Base-by-base conservation (phyloP, 2,113 vertebrate species). In the Triplophysa tibetana region DNA sequence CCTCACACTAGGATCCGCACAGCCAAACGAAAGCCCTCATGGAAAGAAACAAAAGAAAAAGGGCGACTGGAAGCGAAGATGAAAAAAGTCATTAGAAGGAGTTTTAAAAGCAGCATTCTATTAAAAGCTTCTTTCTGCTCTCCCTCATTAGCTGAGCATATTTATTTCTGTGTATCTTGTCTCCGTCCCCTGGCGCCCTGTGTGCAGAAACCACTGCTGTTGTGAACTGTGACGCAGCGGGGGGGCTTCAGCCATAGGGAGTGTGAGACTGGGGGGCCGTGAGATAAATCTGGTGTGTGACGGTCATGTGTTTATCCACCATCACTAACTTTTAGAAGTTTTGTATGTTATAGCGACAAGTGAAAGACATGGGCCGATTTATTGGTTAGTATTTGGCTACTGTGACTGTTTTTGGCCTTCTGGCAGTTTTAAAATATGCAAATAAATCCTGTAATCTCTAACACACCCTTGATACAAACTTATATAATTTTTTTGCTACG, bases 151-250 rank as follows among this genome's bases (percentile, higher is more conserved):
- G 79, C 77, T 26, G 29, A 67, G 52, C 54, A 26, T 54, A 78
- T 82, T 78, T 84, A 82, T 84, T 86, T 79, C 82, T 84, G 77
- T 84, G 60, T 81, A 70, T 80, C 67, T 77, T 58, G 77, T 66
- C 77, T 75, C 81, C 69, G 81, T 84, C 74, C 73, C 81, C 64
- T 58, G 62, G 76, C 13, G 58, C 78, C 82, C 72, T 43, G n/a
- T 14, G 56, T 82, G 78, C 67, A 48, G 54, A 73, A 62, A 79
- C 66, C 48, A 70, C 29, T 50, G 67, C 61, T 81, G 76, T 72
- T 85, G 70, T 81, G 79, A 87, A 84, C 81, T 80, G 65, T 29
- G 74, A 78, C n/a, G 21, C 7, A 68, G 50, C 7, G 66, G 70
- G 41, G 45, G 56, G 43, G 26, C 58, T 69, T 54, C 24, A 64